phyloP scores from a whole-genome alignment of 2,888 invertebrate genomes.

The Cheilosia soror region DNA sequence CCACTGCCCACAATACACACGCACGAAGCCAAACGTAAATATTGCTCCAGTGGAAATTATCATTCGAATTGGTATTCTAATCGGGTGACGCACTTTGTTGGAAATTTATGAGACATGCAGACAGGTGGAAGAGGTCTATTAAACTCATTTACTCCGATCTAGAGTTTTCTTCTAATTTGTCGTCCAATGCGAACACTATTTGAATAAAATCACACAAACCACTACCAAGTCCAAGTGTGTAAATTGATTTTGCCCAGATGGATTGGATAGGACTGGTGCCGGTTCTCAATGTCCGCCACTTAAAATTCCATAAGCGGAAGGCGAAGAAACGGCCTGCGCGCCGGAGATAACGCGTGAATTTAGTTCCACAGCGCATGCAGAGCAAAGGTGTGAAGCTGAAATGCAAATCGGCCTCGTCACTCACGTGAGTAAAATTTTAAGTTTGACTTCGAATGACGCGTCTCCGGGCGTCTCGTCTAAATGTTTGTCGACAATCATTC shows the following conservation, averaged over 20 bases:
- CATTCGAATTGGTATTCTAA: conserved; percentile 62
- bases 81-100: conserved; percentile 31
- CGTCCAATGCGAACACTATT: conserved; percentile 61
- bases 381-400: conserved; percentile 68
- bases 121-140: conserved; percentile 71
- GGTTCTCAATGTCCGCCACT: conserved; percentile 56
- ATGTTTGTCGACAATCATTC: conserved; percentile 39
- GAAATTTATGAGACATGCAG: conserved; percentile 60
- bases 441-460: conserved; percentile 1
- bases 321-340: conserved; percentile 48
- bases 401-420: conserved; percentile 59
- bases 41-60: conserved; percentile 33
- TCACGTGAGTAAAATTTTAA: conserved; percentile 72
- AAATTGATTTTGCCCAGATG: conserved; percentile 50
- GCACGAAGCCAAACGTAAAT: neutral
- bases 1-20: conserved; percentile 27
- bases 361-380: conserved; percentile 8
- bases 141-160: conserved; percentile 69
- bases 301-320: conserved; percentile 71
- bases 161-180: conserved; percentile 70
- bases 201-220: conserved; percentile 57
- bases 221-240: conserved; percentile 22
- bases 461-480: conserved; percentile 44
- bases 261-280: conserved; percentile 45
- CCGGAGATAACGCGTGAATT: conserved; percentile 41